Evolutionary conservation across 2,113 vertebrate species (phyloP), one percentile per base, ranked within the genome.

Genomic region (Rhegmatorhina hoffmannsi): DNA sequence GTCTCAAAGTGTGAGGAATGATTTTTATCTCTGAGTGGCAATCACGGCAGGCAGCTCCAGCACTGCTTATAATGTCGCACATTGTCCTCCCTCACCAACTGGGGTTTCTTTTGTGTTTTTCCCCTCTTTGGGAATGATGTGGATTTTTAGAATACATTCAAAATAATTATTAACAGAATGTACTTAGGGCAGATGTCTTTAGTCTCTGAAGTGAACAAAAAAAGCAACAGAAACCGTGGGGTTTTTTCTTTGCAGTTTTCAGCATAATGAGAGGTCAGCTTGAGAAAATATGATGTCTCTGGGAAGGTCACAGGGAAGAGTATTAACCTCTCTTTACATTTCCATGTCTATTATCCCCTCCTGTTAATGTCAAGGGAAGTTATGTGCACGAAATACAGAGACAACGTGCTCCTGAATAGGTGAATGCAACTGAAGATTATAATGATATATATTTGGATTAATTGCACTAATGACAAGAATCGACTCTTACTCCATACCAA

Each of bases 11-110:
- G 89, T 96, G 95, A 97, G 92, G 84, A 97, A 97, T 95, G 95
- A 97, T 96, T 98, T 98, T 98, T 93, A 97, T 97, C 94, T 97
- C 89, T 13, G 43, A 96, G 90, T 97, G 89, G 92, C 92, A 91
- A 97, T 91, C 89, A 85, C 67, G 77, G 77, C 88, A 94, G 87
- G 92, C 95, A 94, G 87, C 75, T 93, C 55, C 64, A 75, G 92
- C 66, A 43, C 56, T 67, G 64, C 95, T 97, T 96, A 94, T 93
- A 80, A 86, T 82, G 82, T 78, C 26, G n/a, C 68, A 74, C 76
- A 60, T 93, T 94, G 84, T 85, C 73, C 52, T 92, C 46, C 33
- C 23, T 84, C 44, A 63, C 76, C 86, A 87, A 44, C 81, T 91
- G 92, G 79, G 90, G 44, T 90, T 94, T 96, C 80, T 90, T 94